Percentiles rank a stretch among this genome's conserved stretches.
phyloP scores from a whole-genome alignment of 2,797 vertebrate species.

The Epinephelus awoara region DNA sequence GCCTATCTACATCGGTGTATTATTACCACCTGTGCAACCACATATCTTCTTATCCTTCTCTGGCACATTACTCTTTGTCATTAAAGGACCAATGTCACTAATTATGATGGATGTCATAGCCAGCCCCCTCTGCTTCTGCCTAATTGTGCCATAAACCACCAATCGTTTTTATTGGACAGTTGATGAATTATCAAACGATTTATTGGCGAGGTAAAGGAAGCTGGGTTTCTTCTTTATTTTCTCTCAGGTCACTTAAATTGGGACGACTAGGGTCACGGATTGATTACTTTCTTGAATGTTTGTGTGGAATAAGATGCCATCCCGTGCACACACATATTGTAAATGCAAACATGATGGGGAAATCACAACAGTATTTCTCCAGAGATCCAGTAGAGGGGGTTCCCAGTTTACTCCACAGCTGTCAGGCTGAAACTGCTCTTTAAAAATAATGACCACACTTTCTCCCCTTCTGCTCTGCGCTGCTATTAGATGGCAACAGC shows the following conservation, averaged over 20 bases:
- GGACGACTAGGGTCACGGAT: not conserved
- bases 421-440: constrained; percentile 46
- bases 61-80: constrained; percentile 37
- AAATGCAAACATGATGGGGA: not conserved
- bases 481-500: constrained; percentile 41
- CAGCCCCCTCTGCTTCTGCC: constrained; percentile 23
- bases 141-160: constrained; percentile 55
- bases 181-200: constrained; percentile 48
- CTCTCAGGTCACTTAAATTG: not conserved
- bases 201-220: constrained; percentile 19
- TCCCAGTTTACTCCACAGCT: constrained; percentile 41
- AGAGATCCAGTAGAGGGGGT: constrained; percentile 47
- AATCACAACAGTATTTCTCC: constrained; percentile 48
- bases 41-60: constrained; percentile 23
- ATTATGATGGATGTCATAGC: constrained; percentile 53
- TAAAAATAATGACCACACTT: constrained; percentile 51
- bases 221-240: not conserved
- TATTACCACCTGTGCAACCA: not conserved
- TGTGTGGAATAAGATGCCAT: not conserved
- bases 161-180: constrained; percentile 44
- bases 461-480: constrained; percentile 39
- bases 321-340: not conserved
- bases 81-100: constrained; percentile 50
- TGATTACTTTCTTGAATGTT: not conserved
- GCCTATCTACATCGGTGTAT: not conserved